Base-by-base conservation (phyloP, 1,140 invertebrate species). In the Phenacoccus solenopsis region DNA sequence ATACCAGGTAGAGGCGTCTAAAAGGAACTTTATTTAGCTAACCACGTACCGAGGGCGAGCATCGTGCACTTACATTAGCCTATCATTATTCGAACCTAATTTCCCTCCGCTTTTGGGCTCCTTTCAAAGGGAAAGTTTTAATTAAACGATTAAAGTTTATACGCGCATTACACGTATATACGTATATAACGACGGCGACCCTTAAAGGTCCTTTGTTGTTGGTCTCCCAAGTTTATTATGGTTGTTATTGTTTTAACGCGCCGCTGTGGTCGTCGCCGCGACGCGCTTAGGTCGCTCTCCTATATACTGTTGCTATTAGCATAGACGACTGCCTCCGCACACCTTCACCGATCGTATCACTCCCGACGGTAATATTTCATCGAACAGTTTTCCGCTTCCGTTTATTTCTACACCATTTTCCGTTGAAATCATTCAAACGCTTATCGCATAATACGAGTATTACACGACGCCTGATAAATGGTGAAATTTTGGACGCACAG, bases 91-190 rank as follows among this genome's bases (percentile, higher is more conserved):
- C 5, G 21, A 49, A 27, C 59, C 59, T 24, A 64, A 4, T 64
- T 24, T 64, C 25, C 3, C 59, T 38, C 32, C 32, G n/a, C n/a
- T n/a, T n/a, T n/a, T n/a, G n/a, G n/a, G n/a, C 13, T 49, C 38
- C 20, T 49, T 10, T 9, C 20, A 59, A 7, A 9, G 22, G 4
- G 25, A 64, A 64, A 64, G 59, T 64, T 64, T 64, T 64, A 64
- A 64, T 64, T 64, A 64, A 64, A 64, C 59, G 59, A 64, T 64
- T 64, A 64, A 64, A 64, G 10, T 64, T 64, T 64, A 64, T n/a
- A n/a, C 38, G 38, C 22, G 22, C 25, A 20, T 10, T 59, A 64
- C 25, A 64, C 59, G 20, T 64, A 27, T 64, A 64, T 20, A 25
- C 59, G 25, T 64, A 27, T n/a, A n/a, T n/a, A n/a, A n/a, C n/a